phyloP scores from a whole-genome alignment of 2,888 invertebrate genomes.

The Epirrhoe tristata region DNA sequence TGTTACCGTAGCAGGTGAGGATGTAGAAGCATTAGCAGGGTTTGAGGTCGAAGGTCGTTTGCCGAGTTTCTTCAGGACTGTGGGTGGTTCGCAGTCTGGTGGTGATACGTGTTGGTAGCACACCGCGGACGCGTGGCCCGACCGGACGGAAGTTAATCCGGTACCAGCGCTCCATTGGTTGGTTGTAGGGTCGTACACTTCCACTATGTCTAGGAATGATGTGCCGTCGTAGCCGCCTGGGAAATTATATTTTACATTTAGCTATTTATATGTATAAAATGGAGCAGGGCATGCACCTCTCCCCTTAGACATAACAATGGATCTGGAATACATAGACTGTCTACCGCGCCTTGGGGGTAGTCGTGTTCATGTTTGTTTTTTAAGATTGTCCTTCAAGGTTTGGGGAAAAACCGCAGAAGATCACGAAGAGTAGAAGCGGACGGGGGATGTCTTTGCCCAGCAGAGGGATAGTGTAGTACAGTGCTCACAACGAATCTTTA shows the following conservation, averaged over 20 bases:
- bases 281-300: no score
- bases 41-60: constrained; percentile 49
- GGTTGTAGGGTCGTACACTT: constrained; percentile 93
- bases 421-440: no score
- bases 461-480: no score
- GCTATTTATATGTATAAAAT: neutral
- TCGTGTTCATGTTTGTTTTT: neutral
- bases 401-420: no score
- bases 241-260: constrained; percentile 44
- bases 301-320: no score
- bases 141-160: constrained; percentile 93
- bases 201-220: constrained; percentile 93
- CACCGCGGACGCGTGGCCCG: constrained; percentile 96
- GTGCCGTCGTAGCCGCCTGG: constrained; percentile 96
- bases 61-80: constrained; percentile 53
- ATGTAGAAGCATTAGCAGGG: constrained; percentile 37
- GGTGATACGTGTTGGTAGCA: constrained; percentile 91
- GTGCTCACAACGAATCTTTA: no score
- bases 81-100: constrained; percentile 53
- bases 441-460: no score
- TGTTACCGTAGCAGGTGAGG: constrained; percentile 36
- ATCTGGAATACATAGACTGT: no score
- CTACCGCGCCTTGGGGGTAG: no score
- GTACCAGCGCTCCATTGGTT: constrained; percentile 92
- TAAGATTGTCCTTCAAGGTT: no score